Base-by-base conservation (phyloP, 2,888 invertebrate species). In the Itoplectis maculator region DNA sequence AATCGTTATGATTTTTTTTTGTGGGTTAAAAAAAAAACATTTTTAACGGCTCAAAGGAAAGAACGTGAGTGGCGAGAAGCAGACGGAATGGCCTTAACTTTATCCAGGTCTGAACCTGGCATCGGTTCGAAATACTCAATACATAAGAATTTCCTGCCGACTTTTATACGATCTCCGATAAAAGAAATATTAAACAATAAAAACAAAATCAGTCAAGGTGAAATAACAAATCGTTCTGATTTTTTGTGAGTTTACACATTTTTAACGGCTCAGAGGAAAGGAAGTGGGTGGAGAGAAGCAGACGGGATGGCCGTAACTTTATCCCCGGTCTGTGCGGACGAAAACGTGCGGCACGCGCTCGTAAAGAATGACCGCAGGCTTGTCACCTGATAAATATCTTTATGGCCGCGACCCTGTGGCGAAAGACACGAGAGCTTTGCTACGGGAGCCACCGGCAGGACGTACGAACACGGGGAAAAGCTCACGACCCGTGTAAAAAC, bases 341-440 rank as follows among this genome's bases (percentile, higher is more conserved):
- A 79, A 61, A 79, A 66, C 65, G 40, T 47, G 54, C 51, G 49
- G 70, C 76, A 72, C 54, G 74, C 78, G 81, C 76, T 86, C 87
- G 87, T 89, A 88, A 90, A 86, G 89, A 86, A 89, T 88, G 88
- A 87, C 89, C 86, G 85, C 73, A 72, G 76, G 79, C 78, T 84
- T 83, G 88, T 87, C 86, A 88, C 86, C 88, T 89, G 90, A 92
- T 91, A 89, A 89, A 89, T 90, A 91, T 91, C 90, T 91, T 91
- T 88, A 91, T 88, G 87, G 88, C 68, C 82, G 79, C 83, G 61
- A 18, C 61, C 61, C 54, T 51, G 51, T 45, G 20, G 72, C 72
- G 82, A 72, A 79, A 73, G 75, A 79, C 61, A 72, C 51, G 29
- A 73, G 73, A 79, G 79, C 79, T 79, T 75, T 49, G 63, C 56